Evolutionary conservation across 2,888 invertebrate genomes (phyloP).

Genomic region (Yponomeuta evonymella): DNA sequence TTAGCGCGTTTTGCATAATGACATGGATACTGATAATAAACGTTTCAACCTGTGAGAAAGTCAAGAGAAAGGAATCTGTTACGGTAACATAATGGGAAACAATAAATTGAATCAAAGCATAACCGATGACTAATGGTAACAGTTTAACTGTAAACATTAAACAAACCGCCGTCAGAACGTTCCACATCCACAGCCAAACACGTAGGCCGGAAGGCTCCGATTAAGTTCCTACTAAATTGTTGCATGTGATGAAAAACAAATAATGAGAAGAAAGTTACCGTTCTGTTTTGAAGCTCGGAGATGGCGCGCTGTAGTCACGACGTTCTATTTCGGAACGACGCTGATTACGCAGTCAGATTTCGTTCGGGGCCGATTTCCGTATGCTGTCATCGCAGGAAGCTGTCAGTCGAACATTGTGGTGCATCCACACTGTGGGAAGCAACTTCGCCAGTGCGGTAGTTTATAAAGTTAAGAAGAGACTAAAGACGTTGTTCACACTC

Average conservation of each 20-base stretch:
- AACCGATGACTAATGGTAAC: background rate
- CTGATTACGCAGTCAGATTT: slow-evolving; percentile 35
- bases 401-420: slow-evolving; percentile 39
- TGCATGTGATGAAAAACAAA: slow-evolving; percentile 2
- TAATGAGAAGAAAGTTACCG: slow-evolving; percentile 39
- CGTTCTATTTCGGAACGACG: slow-evolving; percentile 51
- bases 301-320: background rate
- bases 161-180: slow-evolving; percentile 7
- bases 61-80: background rate
- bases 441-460: no score
- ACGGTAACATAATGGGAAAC: background rate
- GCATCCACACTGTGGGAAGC: slow-evolving; percentile 14
- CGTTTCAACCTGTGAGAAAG: background rate
- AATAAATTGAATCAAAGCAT: background rate
- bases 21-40: background rate
- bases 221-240: slow-evolving; percentile 3
- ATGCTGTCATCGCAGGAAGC: slow-evolving; percentile 45
- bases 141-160: slow-evolving; percentile 16
- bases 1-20: no score
- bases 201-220: slow-evolving; percentile 1
- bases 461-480: no score
- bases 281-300: slow-evolving; percentile 33
- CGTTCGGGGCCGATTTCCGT: slow-evolving; percentile 40
- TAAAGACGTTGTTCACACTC: no score
- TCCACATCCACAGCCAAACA: slow-evolving; percentile 2